Evolutionary conservation across 2,113 vertebrate genomes (phyloP).

Genomic region (Hipposideros armiger): DNA sequence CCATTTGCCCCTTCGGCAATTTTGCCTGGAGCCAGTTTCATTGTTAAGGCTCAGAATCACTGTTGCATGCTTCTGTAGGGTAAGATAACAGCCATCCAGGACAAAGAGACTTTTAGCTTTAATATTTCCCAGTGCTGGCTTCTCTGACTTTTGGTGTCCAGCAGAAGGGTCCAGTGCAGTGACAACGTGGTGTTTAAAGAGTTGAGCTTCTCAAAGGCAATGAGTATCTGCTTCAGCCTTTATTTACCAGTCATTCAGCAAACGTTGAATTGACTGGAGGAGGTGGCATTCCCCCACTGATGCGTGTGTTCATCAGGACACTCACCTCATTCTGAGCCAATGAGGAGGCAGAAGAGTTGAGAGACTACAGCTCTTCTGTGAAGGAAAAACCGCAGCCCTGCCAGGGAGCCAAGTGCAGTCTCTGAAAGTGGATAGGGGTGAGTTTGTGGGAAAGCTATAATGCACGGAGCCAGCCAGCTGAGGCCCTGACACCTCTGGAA

Average conservation of each 20-base stretch:
- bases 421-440: neutral
- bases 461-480: rapidly evolving
- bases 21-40: neutral
- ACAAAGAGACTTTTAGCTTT: neutral
- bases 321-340: neutral
- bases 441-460: neutral
- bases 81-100: neutral
- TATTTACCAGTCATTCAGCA: rapidly evolving
- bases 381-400: neutral
- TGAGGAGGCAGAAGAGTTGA: neutral
- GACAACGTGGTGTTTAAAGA: rapidly evolving
- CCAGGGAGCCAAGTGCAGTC: neutral
- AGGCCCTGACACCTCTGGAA: neutral
- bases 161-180: neutral
- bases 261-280: rapidly evolving
- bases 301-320: rapidly evolving
- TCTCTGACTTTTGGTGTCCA: neutral
- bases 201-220: neutral
- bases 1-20: neutral
- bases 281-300: neutral
- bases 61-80: neutral
- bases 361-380: neutral
- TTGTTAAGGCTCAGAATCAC: neutral
- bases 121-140: neutral
- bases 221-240: neutral